Evolutionary conservation across 2,113 vertebrate genomes (phyloP).

Genomic region (Alethe diademata): DNA sequence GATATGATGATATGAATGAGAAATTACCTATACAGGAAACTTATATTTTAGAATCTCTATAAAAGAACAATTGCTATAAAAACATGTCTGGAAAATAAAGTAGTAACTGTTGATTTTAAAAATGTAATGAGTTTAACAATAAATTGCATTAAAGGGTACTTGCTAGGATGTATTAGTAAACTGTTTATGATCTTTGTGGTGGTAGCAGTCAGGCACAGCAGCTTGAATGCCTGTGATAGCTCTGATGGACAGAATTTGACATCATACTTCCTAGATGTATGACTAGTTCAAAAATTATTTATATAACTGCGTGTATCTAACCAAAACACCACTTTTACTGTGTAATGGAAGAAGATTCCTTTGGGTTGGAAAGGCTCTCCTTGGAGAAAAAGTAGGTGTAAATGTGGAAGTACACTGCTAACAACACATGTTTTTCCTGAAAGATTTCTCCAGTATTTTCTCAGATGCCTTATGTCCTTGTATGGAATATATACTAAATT

Average conservation of each 20-base stretch:
- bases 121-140: background rate
- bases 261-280: background rate
- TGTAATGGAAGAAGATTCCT: background rate
- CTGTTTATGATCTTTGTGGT: background rate
- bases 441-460: background rate
- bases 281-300: background rate
- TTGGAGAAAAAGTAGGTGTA: background rate
- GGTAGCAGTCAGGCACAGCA: background rate
- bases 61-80: background rate
- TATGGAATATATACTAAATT: background rate
- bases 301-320: background rate
- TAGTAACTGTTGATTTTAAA: background rate
- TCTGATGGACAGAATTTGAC: background rate
- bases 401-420: background rate
- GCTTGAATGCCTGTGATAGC: background rate
- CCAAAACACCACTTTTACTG: background rate
- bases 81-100: background rate
- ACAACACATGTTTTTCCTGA: background rate
- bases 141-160: background rate
- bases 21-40: background rate
- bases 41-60: background rate
- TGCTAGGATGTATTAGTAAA: background rate
- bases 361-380: background rate
- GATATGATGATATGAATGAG: accelerated
- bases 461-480: background rate